These are phyloP conservation scores for Caranx ignobilis DNA, from an alignment of 2,113 vertebrate genomes.

Conservation along the genomic window DNA sequence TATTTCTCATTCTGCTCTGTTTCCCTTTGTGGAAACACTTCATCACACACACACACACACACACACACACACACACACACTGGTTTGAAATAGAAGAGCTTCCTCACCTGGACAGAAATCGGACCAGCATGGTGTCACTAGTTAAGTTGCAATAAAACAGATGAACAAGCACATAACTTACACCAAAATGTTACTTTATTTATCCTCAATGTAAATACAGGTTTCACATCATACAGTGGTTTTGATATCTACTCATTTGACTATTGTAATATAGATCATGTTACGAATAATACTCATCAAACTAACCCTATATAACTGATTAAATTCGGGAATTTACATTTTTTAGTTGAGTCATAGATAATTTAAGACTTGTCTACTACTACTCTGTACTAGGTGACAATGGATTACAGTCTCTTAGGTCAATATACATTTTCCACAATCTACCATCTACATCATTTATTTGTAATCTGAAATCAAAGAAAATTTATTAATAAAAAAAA, in stretches of 20 bases:
- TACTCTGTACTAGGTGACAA: neutral
- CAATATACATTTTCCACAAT: neutral
- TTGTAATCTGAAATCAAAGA: neutral
- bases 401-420: conserved; percentile 11
- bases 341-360: neutral
- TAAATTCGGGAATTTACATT: neutral
- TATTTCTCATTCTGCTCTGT: conserved; percentile 82
- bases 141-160: conserved; percentile 21
- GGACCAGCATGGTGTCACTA: neutral
- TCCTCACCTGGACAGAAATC: conserved; percentile 12
- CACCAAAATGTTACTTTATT: conserved; percentile 45
- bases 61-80: conserved; percentile 58
- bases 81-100: conserved; percentile 43
- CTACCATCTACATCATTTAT: neutral
- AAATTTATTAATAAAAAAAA: neutral
- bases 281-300: neutral
- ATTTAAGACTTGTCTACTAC: neutral
- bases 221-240: conserved; percentile 10
- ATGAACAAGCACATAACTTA: conserved; percentile 10
- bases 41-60: conserved; percentile 53
- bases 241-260: neutral
- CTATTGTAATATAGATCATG: neutral
- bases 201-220: conserved; percentile 14
- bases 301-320: neutral
- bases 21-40: conserved; percentile 69